phyloP scores from a whole-genome alignment of 1,140 invertebrate genomes.

The Heliconius nattereri region DNA sequence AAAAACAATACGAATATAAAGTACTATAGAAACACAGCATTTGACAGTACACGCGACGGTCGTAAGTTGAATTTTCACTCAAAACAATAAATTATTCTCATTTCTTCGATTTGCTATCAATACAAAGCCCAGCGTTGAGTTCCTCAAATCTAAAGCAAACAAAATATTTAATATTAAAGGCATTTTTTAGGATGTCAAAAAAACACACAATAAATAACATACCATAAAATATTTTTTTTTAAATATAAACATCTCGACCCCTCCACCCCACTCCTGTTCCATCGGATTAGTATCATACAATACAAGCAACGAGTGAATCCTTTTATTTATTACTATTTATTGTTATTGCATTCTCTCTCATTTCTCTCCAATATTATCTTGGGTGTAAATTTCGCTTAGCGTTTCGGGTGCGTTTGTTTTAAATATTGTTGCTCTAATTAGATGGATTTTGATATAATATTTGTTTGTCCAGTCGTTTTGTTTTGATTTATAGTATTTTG shows the following conservation, averaged over 20 bases:
- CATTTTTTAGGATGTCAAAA: neutral
- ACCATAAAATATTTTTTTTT: slow-evolving; percentile 10
- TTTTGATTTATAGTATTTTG: neutral
- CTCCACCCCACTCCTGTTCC: slow-evolving; percentile 52
- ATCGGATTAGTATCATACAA: slow-evolving; percentile 80
- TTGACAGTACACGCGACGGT: too few species aligned
- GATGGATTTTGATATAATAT: slow-evolving; percentile 11
- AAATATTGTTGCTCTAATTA: slow-evolving; percentile 75
- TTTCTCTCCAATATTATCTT: slow-evolving; percentile 79
- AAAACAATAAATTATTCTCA: too few species aligned
- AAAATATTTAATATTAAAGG: too few species aligned
- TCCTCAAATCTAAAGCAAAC: too few species aligned
- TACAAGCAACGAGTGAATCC: slow-evolving; percentile 81
- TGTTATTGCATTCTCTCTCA: slow-evolving; percentile 80
- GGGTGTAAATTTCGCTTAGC: slow-evolving; percentile 74
- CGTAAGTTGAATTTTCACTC: too few species aligned
- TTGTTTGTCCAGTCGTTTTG: neutral
- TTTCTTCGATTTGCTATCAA: too few species aligned
- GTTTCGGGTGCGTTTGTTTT: slow-evolving; percentile 64
- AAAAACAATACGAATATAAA: too few species aligned
- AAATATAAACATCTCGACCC: slow-evolving; percentile 30
- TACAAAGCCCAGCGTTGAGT: too few species aligned
- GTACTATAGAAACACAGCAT: too few species aligned
- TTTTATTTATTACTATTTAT: slow-evolving; percentile 83
- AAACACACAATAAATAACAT: neutral